Evolutionary conservation across 92 coral and sea anemone genomes (phyloP), one percentile per base, ranked within the genome.

Genomic region (Porites rus): DNA sequence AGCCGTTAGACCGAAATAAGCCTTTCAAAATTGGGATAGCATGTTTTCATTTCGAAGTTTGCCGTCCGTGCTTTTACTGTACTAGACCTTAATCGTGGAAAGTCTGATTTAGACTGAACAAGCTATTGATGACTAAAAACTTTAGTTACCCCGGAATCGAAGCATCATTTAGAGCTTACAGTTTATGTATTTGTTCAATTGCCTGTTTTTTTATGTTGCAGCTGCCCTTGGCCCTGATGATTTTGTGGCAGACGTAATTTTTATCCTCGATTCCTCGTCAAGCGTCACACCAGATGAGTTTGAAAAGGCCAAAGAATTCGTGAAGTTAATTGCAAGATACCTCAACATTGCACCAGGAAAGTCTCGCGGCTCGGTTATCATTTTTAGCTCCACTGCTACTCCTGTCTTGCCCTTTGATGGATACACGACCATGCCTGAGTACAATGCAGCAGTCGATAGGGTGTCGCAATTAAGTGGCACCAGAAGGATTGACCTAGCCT

Each of bases 251-350:
- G 93, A 91, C 73, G 65, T 91, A 10, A 85, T 87, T 54, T 91
- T 91, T 24, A 84, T 91, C 59, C 64, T 91, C 16, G 93, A 91
- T 81, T 81, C 93, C 13, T 91, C 93, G 16, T 86, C 93, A 58
- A 67, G 56, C 51, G 81, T 91, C 56, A 81, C 90, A 68, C 93
- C 93, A 63, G 65, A 69, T 3, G 85, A 75, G 51, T 91, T 62
- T 73, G 18, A 51, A 24, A 65, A 76, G 13, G 51, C 76, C 58
- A 91, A 87, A 50, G 84, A 77, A 67, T 73, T 91, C 51, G 91
- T 91, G 17, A 91, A 91, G 72, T 63, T 82, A 28, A 79, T 91
- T 52, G 91, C 93, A 62, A 87, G 86, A 67, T 85, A 91, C 69
- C 86, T 91, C 31, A 91, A 91, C 19, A 80, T 91, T 66, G 76